A percentile compares a stretch with the other conserved stretches of the same genome.
Conservation (phyloP, 2,113 vertebrate genomes). For the Hyperoodon ampullatus region DNA sequence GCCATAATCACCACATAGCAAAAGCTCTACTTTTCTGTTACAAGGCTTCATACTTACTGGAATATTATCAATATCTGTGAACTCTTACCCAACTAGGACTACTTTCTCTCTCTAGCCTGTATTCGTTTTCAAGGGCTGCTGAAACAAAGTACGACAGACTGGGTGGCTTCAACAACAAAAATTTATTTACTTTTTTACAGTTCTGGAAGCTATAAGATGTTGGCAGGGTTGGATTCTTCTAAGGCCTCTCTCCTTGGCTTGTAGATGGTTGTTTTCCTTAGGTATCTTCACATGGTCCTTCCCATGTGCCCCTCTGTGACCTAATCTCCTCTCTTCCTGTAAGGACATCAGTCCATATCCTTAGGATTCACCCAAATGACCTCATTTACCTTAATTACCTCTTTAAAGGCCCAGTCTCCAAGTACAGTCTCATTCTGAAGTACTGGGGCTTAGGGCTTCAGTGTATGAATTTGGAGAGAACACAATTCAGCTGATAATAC, state of each 20-base stretch:
- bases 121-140: neutral
- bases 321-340: neutral
- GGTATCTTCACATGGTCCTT: neutral
- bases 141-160: neutral
- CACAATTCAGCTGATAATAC: neutral
- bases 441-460: neutral
- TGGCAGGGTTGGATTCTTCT: neutral
- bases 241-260: neutral
- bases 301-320: neutral
- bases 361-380: neutral
- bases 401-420: neutral
- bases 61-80: constrained; percentile 1
- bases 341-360: neutral
- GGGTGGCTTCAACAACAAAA: neutral
- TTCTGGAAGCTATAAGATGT: neutral
- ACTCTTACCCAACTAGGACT: neutral
- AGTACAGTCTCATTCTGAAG: neutral
- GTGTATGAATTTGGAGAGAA: neutral
- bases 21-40: neutral
- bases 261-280: neutral
- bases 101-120: neutral
- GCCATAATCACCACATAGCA: neutral
- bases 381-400: constrained; percentile 23
- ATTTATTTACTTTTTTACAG: neutral
- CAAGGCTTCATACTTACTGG: neutral